These are phyloP conservation scores for Pitta sordida DNA, from an alignment of 2,113 vertebrate genomes.

Conservation along the genomic window DNA sequence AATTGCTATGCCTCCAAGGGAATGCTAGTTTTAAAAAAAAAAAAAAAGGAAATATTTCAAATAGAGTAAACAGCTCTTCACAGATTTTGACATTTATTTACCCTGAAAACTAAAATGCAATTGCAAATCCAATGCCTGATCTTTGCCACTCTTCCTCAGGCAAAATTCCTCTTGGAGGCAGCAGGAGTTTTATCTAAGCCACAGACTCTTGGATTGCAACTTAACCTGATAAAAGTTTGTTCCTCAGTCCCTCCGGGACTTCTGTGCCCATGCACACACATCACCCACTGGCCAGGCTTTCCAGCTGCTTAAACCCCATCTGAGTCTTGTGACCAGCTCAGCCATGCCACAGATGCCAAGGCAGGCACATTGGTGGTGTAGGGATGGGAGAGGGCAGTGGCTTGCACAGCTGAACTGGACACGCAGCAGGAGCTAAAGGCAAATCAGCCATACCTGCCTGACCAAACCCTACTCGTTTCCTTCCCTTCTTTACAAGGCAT, in stretches of 20 bases:
- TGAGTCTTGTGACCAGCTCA: background rate
- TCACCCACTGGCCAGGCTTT: background rate
- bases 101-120: background rate
- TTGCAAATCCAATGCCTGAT: background rate
- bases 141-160: background rate
- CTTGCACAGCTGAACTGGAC: background rate
- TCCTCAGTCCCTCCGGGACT: background rate
- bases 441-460: background rate
- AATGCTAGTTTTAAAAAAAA: background rate
- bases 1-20: background rate
- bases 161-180: background rate
- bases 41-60: background rate
- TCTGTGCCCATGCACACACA: background rate
- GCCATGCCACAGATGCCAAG: accelerated
- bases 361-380: accelerated
- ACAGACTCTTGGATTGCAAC: background rate
- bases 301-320: background rate
- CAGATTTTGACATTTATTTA: background rate
- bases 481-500: background rate
- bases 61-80: background rate
- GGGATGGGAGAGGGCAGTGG: background rate
- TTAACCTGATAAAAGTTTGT: background rate
- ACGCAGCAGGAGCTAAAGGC: accelerated
- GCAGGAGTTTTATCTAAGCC: background rate
- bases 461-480: background rate